These are phyloP conservation scores for Vombatus ursinus DNA, from an alignment of 2,113 vertebrate species.

Conservation along the genomic window DNA sequence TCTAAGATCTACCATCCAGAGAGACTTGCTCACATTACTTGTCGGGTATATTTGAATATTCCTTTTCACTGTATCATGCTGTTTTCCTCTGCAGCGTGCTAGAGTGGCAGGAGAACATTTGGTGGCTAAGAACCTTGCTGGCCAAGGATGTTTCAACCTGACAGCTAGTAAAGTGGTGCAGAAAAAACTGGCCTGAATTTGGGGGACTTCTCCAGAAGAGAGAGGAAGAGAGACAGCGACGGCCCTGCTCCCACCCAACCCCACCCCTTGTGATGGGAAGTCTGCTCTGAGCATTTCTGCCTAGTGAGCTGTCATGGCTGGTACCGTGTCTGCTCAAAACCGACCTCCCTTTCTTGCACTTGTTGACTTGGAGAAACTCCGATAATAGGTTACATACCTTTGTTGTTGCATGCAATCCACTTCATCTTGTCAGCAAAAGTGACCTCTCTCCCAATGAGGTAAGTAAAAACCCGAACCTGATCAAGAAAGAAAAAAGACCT, in stretches of 20 bases:
- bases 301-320: background rate
- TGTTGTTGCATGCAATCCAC: slow-evolving; percentile 98
- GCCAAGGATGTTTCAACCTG: too few relatives aligned
- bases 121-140: background rate
- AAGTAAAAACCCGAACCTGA: slow-evolving; percentile 96
- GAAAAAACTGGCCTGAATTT: background rate
- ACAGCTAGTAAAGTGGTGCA: background rate
- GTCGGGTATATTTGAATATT: background rate
- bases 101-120: background rate
- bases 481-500: background rate
- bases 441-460: slow-evolving; percentile 96
- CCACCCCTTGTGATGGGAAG: background rate
- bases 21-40: background rate
- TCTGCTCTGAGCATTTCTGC: background rate
- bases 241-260: fast-evolving
- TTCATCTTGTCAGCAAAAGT: slow-evolving; percentile 93
- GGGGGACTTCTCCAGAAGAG: background rate
- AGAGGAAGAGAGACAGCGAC: background rate
- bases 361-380: fast-evolving
- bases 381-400: slow-evolving; percentile 79
- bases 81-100: too few relatives aligned
- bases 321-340: fast-evolving
- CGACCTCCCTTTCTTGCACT: fast-evolving
- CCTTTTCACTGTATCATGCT: background rate
- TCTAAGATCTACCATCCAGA: background rate